These are phyloP conservation scores for Caretta caretta DNA, from an alignment of 2,113 vertebrate genomes.

Conservation along the genomic window DNA sequence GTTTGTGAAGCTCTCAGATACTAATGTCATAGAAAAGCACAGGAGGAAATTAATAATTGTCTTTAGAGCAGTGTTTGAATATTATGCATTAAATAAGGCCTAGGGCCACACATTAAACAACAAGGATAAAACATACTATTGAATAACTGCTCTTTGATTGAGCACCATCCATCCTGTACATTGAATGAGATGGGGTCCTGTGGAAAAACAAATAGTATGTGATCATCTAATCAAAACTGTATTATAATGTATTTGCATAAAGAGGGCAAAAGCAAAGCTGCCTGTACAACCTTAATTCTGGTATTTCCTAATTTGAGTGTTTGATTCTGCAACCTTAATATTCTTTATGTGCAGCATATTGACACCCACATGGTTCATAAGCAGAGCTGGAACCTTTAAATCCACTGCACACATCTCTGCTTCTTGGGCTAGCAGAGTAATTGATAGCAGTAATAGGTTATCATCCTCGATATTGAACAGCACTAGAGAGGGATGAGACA, in stretches of 20 bases:
- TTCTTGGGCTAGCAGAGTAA: neutral
- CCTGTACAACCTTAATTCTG: conserved; percentile 5
- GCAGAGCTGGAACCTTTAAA: neutral
- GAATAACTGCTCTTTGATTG: neutral
- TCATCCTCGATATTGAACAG: neutral
- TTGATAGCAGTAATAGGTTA: neutral
- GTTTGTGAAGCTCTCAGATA: neutral
- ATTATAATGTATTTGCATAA: neutral
- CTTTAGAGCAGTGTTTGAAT: neutral
- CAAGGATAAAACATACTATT: neutral
- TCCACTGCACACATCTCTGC: neutral
- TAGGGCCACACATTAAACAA: neutral
- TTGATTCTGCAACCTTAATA: neutral
- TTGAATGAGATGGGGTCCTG: neutral
- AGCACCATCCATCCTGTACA: neutral
- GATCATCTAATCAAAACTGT: neutral
- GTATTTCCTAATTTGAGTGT: neutral
- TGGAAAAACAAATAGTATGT: neutral
- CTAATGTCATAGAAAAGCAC: neutral
- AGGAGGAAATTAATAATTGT: neutral
- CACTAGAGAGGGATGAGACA: neutral
- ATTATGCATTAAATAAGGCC: neutral
- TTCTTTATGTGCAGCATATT: neutral
- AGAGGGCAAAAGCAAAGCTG: neutral
- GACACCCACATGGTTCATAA: neutral